Base-by-base conservation (phyloP, 1,140 invertebrate genomes). In the Trachymyrmex septentrionalis region DNA sequence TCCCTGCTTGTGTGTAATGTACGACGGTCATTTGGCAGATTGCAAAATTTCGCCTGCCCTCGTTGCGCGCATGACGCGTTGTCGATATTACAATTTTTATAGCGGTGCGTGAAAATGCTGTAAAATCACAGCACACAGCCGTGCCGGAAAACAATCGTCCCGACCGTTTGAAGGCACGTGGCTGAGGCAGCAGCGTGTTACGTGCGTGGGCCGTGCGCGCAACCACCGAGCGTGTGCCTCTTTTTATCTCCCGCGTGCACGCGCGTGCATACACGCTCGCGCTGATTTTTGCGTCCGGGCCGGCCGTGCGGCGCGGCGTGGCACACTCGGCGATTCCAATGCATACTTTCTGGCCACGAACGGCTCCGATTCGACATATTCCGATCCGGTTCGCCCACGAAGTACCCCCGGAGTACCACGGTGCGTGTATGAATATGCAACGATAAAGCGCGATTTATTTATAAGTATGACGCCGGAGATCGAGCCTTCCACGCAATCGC, bases 321-420 rank as follows among this genome's bases (percentile, higher is more conserved):
- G 59, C 53, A 44, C 72, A 53, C 59, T 71, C 50, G 44, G 57
- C 67, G 87, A 91, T 91, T 91, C 89, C 87, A 91, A 91, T 91
- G 90, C 89, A 89, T 91, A 91, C 85, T 91, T 91, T 91, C 90
- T 85, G 89, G 85, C 85, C 19, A 72, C 80, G 53, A 44, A 75
- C 86, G 85, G 55, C 90, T 87, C 64, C 90, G 90, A 93, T 93
- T 93, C 90, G 92, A 93, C 91, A 91, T 93, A 93, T 93, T 87
- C 90, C 88, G 88, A 92, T 91, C 92, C 92, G 92, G 92, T 93
- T 92, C 91, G 92, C 92, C 92, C 92, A 93, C 92, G 90, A 87
- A 19, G n/a, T 61, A 87, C 78, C 63, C 88, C 63, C 88, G 82
- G 64, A 78, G 59, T 86, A 88, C 87, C 81, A 69, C 85, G 80